Evolutionary conservation across 2,888 invertebrate genomes (phyloP).

Genomic region (Limenitis camilla): DNA sequence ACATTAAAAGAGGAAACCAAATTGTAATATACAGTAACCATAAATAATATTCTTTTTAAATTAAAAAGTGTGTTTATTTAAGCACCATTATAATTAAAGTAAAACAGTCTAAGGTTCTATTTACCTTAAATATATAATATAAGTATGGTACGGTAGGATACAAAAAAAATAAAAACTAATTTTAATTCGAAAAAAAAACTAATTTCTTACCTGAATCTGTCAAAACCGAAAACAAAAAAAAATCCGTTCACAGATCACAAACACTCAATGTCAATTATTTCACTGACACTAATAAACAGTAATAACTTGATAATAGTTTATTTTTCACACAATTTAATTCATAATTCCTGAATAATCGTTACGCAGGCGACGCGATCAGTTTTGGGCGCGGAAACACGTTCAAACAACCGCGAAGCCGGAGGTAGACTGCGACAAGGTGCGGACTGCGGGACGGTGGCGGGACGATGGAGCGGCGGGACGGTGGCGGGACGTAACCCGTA

Average conservation of each 20-base stretch:
- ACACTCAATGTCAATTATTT: slow-evolving; percentile 15
- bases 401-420: slow-evolving; percentile 25
- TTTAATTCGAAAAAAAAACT: neutral
- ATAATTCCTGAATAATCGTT: slow-evolving; percentile 26
- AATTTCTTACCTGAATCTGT: slow-evolving; percentile 29
- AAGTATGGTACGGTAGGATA: neutral
- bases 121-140: neutral
- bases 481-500: slow-evolving; percentile 26
- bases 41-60: no score
- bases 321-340: slow-evolving; percentile 29
- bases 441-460: slow-evolving; percentile 29
- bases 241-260: slow-evolving; percentile 23
- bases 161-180: neutral
- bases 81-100: no score
- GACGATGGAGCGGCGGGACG: slow-evolving; percentile 25
- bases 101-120: no score
- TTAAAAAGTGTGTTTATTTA: no score
- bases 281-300: slow-evolving; percentile 19
- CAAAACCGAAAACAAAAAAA: slow-evolving; percentile 17
- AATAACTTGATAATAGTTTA: slow-evolving; percentile 1
- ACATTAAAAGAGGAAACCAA: no score
- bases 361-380: slow-evolving; percentile 17
- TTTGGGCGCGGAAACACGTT: slow-evolving; percentile 21
- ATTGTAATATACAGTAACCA: no score
- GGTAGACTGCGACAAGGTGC: slow-evolving; percentile 48